These are phyloP conservation scores for Micrasema minimum DNA, from an alignment of 1,140 invertebrate species.

Conservation along the genomic window DNA sequence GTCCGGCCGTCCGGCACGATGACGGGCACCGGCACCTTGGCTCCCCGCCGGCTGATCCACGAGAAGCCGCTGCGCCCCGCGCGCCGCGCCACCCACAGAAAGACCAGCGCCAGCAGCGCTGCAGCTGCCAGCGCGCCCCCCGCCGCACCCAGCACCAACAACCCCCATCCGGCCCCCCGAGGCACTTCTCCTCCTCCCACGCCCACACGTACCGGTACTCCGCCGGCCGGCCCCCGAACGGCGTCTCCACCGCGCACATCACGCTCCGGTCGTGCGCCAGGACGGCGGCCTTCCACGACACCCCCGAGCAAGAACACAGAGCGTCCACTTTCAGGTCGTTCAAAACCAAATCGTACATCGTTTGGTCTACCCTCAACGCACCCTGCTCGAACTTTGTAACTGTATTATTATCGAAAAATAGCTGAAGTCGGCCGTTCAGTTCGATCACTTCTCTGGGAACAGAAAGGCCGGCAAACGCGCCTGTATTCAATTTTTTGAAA, in stretches of 20 bases:
- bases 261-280: not conserved
- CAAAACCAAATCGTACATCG: conserved; percentile 67
- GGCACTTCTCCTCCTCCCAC: conserved; percentile 55
- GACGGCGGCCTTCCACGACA: not conserved
- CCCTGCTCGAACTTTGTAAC: conserved; percentile 67
- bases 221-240: not conserved
- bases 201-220: not conserved
- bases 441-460: conserved; percentile 64
- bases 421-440: conserved; percentile 60
- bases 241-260: not conserved
- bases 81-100: conserved; percentile 44
- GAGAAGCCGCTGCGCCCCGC: conserved; percentile 40
- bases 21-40: conserved; percentile 56
- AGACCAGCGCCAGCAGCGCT: conserved; percentile 54
- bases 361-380: conserved; percentile 70
- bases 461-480: conserved; percentile 72
- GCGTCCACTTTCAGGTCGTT: conserved; percentile 71
- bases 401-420: conserved; percentile 75
- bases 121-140: not conserved
- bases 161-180: conserved; percentile 60
- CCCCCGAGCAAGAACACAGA: conserved; percentile 68
- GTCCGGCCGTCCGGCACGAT: conserved; percentile 82
- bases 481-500: conserved; percentile 67
- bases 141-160: no score
- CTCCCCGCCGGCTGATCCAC: conserved; percentile 26